Conservation (phyloP, 2,888 invertebrate genomes). For the Zele albiditarsus region DNA sequence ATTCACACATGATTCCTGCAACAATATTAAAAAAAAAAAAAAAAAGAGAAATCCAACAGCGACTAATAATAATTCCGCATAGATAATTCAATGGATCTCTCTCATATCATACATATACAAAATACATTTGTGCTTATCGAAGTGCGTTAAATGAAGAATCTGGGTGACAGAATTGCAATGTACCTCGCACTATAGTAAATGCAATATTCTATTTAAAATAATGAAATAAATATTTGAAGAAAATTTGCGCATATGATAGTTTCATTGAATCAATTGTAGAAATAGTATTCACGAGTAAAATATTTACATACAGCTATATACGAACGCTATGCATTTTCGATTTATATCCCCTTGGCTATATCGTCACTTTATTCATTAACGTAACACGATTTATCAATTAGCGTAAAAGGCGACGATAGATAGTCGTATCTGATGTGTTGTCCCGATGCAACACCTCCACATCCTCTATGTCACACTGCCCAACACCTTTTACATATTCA, state of each 20-base stretch:
- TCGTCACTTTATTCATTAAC: slow-evolving; percentile 70
- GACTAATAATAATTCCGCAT: no score
- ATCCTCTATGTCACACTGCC: slow-evolving; percentile 26
- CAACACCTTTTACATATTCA: slow-evolving; percentile 31
- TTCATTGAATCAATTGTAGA: slow-evolving; percentile 1
- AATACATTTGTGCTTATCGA: no score
- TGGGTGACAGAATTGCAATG: no score
- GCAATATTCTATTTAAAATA: no score
- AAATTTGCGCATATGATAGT: background rate
- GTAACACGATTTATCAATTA: slow-evolving; percentile 73
- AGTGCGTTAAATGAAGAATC: no score
- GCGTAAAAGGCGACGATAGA: slow-evolving; percentile 72
- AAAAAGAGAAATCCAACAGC: no score
- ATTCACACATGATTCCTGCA: no score
- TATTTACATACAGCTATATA: slow-evolving; percentile 13
- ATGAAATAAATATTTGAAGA: no score
- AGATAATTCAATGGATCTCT: no score
- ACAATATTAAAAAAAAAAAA: no score
- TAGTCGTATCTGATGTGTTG: slow-evolving; percentile 70
- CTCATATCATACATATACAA: no score
- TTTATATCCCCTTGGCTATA: slow-evolving; percentile 46
- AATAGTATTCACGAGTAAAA: slow-evolving; percentile 1
- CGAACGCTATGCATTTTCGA: slow-evolving; percentile 2
- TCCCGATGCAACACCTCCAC: slow-evolving; percentile 45
- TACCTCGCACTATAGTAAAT: no score